phyloP scores from a whole-genome alignment of 2,888 invertebrate species.

The Leptinotarsa haldemani region DNA sequence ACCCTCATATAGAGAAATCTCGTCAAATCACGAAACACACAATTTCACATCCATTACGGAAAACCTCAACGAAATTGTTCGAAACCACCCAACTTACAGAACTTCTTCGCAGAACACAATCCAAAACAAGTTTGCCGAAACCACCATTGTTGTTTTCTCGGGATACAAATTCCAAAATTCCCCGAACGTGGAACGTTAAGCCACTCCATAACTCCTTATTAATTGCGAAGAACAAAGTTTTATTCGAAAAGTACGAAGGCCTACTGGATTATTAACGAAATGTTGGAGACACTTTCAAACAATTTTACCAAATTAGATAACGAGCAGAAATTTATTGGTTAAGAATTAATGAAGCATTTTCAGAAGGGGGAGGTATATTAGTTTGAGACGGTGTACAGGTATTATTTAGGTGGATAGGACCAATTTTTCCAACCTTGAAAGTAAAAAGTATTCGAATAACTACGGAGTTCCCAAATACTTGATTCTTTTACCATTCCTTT shows the following conservation, averaged over 20 bases:
- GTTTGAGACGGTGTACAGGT: not conserved
- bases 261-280: slow-evolving; percentile 41
- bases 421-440: too few species aligned
- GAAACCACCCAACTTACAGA: not conserved
- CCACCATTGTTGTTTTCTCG: slow-evolving; percentile 32
- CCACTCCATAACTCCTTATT: slow-evolving; percentile 50
- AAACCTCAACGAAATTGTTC: not conserved
- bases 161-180: slow-evolving; percentile 40
- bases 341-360: slow-evolving; percentile 23
- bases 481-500: too few species aligned
- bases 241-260: slow-evolving; percentile 37
- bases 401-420: not conserved
- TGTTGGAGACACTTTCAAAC: slow-evolving; percentile 35
- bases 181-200: slow-evolving; percentile 39
- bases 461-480: too few species aligned
- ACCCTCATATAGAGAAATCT: not conserved
- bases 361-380: not conserved
- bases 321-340: slow-evolving; percentile 29
- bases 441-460: too few species aligned
- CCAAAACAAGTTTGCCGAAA: slow-evolving; percentile 25
- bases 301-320: slow-evolving; percentile 34
- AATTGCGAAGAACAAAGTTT: slow-evolving; percentile 48
- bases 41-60: not conserved
- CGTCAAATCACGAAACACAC: not conserved
- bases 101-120: slow-evolving; percentile 22